Percentiles rank a stretch among this genome's conserved stretches.
Conservation (phyloP, 1,140 invertebrate genomes). For the Periplaneta americana region DNA sequence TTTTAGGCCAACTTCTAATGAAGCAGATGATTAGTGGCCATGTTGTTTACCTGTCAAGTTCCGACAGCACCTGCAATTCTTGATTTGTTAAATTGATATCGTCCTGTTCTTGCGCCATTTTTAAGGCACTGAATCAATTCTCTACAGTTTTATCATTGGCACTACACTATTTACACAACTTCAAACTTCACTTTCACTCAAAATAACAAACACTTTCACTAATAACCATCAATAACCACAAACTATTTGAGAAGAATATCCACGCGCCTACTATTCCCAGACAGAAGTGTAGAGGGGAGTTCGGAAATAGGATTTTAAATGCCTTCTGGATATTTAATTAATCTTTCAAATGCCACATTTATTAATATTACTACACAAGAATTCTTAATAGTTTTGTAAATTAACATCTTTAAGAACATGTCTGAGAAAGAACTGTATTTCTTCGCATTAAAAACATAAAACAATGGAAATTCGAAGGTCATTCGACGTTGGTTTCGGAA, state of each 20-base stretch:
- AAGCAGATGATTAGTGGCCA: neutral
- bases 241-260: neutral
- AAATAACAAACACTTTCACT: constrained; percentile 6
- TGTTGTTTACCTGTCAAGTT: constrained; percentile 68
- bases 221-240: neutral
- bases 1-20: neutral
- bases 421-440: neutral
- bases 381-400: too few relatives aligned
- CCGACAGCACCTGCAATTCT: constrained; percentile 76
- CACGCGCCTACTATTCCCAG: neutral
- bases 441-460: neutral
- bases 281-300: neutral
- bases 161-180: neutral
- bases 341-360: neutral
- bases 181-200: constrained; percentile 15
- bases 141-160: constrained; percentile 6
- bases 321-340: neutral
- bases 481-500: neutral
- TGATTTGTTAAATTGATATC: constrained; percentile 58
- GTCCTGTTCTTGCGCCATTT: constrained; percentile 31
- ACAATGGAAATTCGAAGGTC: neutral
- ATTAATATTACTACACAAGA: too few relatives aligned
- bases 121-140: constrained; percentile 6
- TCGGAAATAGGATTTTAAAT: neutral
- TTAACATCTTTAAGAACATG: neutral